Evolutionary conservation across 2,113 vertebrate species (phyloP), one percentile per base, ranked within the genome.

Genomic region (Cygnus atratus): DNA sequence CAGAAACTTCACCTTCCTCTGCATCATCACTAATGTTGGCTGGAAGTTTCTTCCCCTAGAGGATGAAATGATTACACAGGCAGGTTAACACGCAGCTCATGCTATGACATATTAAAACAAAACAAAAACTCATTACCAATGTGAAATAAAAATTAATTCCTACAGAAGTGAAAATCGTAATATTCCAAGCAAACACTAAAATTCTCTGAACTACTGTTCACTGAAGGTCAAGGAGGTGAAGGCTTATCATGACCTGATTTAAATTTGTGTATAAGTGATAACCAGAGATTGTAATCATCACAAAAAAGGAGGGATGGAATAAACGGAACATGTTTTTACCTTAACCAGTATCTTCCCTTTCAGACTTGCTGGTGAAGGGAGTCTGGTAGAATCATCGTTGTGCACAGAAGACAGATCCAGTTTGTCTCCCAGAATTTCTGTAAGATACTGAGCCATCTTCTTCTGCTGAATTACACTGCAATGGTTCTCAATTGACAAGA

Each of bases 401-500:
- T 96, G 97, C 94, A 99, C 97, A 29, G 97, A 97, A 4, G 99
- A 99, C 84, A 99, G 92, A 90, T 99, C 98, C 97, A 99, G 97
- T 95, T 99, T 99, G 94, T 99, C 99, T 19, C 99, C 99, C 11
- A 99, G 96, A 86, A 99, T 98, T 94, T 99, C 99, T 1, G 58
- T 98, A 43, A 99, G 98, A 65, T 99, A 99, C 96, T 99, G 99
- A 33, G 99, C 99, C 99, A 99, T 99, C 97, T 99, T 99, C 97
- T 99, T 99, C 95, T 99, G 99, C 97, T 99, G 99, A 57, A 98
- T 26, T 2, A 99, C 99, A 5, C 99, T 99, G 97, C 99, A 99
- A 95, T 99, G 99, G 97, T 99, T 99, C 98, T 99, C 99, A 9
- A 99, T 98, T 37, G 99, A 99, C 93, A 99, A 97, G 97, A 99